Evolutionary conservation across 2,888 invertebrate genomes (phyloP), one percentile per base, ranked within the genome.

Genomic region (Leucania comma): DNA sequence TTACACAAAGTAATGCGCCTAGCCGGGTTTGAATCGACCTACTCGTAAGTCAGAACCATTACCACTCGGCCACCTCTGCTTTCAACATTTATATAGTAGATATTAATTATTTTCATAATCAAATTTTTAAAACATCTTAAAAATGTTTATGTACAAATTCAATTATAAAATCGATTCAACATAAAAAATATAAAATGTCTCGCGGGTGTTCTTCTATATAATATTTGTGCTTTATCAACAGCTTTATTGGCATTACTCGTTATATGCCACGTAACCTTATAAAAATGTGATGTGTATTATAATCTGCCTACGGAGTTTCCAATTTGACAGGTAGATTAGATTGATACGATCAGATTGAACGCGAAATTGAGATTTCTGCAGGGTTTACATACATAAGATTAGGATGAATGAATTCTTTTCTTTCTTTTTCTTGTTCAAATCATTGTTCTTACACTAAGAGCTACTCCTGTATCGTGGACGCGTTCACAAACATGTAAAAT

Each of bases 291-390:
- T 67, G 35, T 50, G 26, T 65, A 42, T 65, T 66, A 72, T 58
- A 57, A 58, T 72, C 29, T 75, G 46, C 35, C 12, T 20, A 46
- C 50, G 57, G 75, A 58, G 50, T 75, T 66, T 75, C 46, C 67
- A 75, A 75, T 75, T 75, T 67, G 57, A n/a, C 22, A 35, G 68
- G 46, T 58, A 75, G 58, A 58, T 72, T 67, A 51, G 12, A 74
- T 58, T 24, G 35, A 24, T 54, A n/a, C 26, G 57, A 66, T 72
- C 32, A 50, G 26, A 75, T 72, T 56, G 42, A 9, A 46, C 0
- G 24, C 2, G 17, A 38, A 75, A 58, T 68, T 53, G 57, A 53
- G 51, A 24, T 58, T 50, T 57, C 35, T 24, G 14, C 46, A 26
- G 51, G 6, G n/a, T 54, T 38, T 48, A 56, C n/a, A 2, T 38